Base-by-base conservation (phyloP, 2,888 invertebrate species). In the Drosophila pseudotakahashii region DNA sequence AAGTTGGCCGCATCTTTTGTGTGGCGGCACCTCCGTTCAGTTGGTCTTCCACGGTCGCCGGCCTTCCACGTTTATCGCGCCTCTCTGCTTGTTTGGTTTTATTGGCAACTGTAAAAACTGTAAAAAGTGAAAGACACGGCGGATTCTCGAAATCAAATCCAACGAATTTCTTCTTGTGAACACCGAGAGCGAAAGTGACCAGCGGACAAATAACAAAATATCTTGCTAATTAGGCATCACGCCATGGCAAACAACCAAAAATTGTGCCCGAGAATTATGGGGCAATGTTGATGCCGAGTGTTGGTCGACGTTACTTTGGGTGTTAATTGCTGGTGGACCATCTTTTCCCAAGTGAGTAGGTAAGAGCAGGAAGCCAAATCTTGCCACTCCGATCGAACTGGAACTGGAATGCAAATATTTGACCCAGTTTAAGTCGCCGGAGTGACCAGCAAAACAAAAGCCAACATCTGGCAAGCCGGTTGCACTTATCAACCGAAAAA, bases 41-140 rank as follows among this genome's bases (percentile, higher is more conserved):
- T 83, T 77, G 63, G 62, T 67, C 55, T 74, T 72, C 57, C 87
- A 72, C 81, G 71, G 57, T 77, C 64, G 79, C 70, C 76, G 79
- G 66, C 41, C 45, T 53, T 66, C 74, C 67, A 81, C 67, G 82
- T 68, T 71, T 75, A 68, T 57, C 81, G 87, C 87, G 68, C 54
- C 62, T 42, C 73, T 52, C 59, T 26, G 39, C 3, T 14, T 48
- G 32, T 7, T 32, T 48, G 32, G 4, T 32, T 48, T 48, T 23
- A 14, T 39, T 41, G 32, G 32, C 39, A 81, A 77, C 3, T n/a
- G 39, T 14, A 19, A 6, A 32, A 32, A 32, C 78, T 69, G 78
- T 78, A 42, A 83, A 86, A 82, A 83, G 82, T 83, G 82, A 83
- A 83, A 83, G 87, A 83, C 54, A 11, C 67, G 42, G 64, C 71